Percentiles rank a stretch among this genome's conserved stretches.
phyloP scores from a whole-genome alignment of 2,888 invertebrate genomes.

The Tridacna gigas region DNA sequence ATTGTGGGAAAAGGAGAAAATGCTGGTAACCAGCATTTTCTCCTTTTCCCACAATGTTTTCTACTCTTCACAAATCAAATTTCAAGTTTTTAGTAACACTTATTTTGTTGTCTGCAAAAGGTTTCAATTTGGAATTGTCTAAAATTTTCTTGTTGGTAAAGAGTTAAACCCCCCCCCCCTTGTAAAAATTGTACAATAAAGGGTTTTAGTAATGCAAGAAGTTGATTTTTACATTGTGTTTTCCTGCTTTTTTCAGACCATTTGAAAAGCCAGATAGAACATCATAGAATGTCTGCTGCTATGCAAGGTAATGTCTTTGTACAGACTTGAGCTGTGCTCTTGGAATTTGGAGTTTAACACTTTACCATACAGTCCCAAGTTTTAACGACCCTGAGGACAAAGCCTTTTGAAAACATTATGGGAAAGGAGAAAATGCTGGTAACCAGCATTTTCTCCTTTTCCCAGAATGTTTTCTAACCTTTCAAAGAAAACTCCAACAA shows the following conservation, averaged over 20 bases:
- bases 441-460: slow-evolving; percentile 7
- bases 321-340: background rate
- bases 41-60: slow-evolving; percentile 10
- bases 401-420: background rate
- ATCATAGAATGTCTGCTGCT: slow-evolving; percentile 79
- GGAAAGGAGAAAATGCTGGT: slow-evolving; percentile 5
- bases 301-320: slow-evolving; percentile 75
- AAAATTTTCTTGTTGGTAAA: no score
- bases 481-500: no score
- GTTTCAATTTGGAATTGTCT: no score
- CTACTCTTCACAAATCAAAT: no score
- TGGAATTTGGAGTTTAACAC: background rate
- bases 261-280: slow-evolving; percentile 79
- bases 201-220: no score
- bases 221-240: no score
- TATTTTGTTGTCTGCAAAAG: no score
- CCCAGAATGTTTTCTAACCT: slow-evolving; percentile 7
- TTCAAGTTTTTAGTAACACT: no score
- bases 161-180: no score
- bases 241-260: slow-evolving; percentile 74
- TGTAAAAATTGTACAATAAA: no score
- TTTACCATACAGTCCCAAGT: background rate
- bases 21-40: background rate
- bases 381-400: background rate
- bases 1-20: no score